Base-by-base conservation (phyloP, 2,888 invertebrate species). In the Polydrusus cervinus region DNA sequence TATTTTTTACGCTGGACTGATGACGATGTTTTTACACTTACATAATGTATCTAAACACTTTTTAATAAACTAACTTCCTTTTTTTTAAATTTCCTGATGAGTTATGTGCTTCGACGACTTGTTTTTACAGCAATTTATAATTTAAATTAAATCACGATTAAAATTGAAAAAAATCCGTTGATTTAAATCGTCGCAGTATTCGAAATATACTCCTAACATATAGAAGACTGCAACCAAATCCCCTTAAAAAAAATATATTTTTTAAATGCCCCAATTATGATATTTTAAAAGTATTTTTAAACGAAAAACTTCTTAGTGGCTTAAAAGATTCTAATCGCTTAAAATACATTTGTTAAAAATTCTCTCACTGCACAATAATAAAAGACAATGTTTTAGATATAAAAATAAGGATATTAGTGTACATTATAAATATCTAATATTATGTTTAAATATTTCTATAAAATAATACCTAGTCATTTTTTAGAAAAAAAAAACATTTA, bases 351-450 rank as follows among this genome's bases (percentile, higher is more conserved):
- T 83, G 83, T 85, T 85, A 81, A 80, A 81, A 82, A 80, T 80
- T 80, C 77, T 81, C 83, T 84, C 85, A 83, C 84, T 84, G 87
- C 87, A 87, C 87, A 87, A 87, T 87, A 87, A 87, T 85, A 83
- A 82, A 84, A 85, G 87, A 87, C 87, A 87, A 87, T 87, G 86
- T 86, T 84, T 85, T 76, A 74, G 74, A 77, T 72, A 71, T 75
- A 71, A 71, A 53, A 45, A 66, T 66, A 49, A 55, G 34, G 18
- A 53, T 53, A 68, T 68, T 68, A 68, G 25, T 71, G 71, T 71
- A 71, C 61, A 64, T 71, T 45, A 43, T 62, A 62, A 61, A 18
- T 34, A 34, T 34, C 34, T 61, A 25, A 62, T 66, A 38, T 66
- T 53, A 53, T 38, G 57, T 60, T 60, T 38, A 11, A 60, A 14